These are phyloP conservation scores for Cynoglossus semilaevis DNA, from an alignment of 2,113 vertebrate species.

Conservation along the genomic window DNA sequence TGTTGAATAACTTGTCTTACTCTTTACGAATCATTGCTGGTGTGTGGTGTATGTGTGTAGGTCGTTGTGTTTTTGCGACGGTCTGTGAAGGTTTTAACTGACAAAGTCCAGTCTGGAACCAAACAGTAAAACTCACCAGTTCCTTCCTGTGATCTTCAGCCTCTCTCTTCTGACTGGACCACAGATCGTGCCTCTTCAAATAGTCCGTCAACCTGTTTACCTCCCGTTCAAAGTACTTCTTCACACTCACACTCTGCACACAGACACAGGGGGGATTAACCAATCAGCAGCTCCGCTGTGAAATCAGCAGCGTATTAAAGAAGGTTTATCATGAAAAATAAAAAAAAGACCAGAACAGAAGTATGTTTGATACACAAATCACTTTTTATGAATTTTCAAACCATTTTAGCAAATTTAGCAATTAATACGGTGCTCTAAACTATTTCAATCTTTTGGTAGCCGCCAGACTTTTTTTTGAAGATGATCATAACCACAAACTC, in stretches of 20 bases:
- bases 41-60: no score
- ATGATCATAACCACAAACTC: no score
- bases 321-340: no score
- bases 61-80: background rate
- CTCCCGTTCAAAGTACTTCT: constrained; percentile 82
- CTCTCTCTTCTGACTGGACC: constrained; percentile 62
- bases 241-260: constrained; percentile 72
- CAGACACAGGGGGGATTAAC: constrained; percentile 18
- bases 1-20: no score
- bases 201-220: constrained; percentile 77
- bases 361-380: no score
- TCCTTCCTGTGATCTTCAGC: constrained; percentile 65
- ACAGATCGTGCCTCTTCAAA: constrained; percentile 63
- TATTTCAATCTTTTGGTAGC: no score
- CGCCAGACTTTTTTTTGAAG: no score
- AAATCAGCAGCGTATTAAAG: background rate
- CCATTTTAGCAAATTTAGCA: no score
- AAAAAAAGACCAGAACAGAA: no score
- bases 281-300: background rate
- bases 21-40: no score
- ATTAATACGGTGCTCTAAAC: no score
- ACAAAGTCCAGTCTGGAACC: background rate
- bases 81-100: background rate
- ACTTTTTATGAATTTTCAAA: no score
- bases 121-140: constrained; percentile 60